phyloP scores from a whole-genome alignment of 1,140 invertebrate genomes.

The Drosophila repleta region DNA sequence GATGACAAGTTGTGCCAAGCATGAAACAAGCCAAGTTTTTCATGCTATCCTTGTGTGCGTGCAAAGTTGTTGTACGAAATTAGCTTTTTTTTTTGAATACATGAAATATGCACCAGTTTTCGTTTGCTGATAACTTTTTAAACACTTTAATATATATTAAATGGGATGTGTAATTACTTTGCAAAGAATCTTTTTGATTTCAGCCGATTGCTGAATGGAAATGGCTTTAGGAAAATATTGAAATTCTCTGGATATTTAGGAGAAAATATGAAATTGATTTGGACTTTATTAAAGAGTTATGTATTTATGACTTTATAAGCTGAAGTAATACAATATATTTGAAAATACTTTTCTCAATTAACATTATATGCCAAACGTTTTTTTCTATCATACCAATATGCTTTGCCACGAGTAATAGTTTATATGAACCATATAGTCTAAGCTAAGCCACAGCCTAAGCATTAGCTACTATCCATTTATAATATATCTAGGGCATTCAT shows the following conservation, averaged over 20 bases:
- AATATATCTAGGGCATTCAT: too few relatives aligned
- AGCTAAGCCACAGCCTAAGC: too few relatives aligned
- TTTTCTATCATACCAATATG: too few relatives aligned
- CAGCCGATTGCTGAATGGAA: neutral
- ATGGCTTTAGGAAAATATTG: neutral
- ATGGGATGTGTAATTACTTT: neutral
- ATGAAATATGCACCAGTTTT: constrained; percentile 24
- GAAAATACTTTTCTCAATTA: too few relatives aligned
- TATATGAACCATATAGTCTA: too few relatives aligned
- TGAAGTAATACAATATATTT: too few relatives aligned
- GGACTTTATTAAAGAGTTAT: too few relatives aligned
- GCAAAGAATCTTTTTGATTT: constrained; percentile 1
- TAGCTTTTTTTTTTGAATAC: constrained; percentile 8
- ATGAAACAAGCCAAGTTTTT: constrained; percentile 43
- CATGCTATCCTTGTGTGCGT: constrained; percentile 18
- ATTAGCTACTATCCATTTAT: too few relatives aligned
- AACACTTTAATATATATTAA: constrained; percentile 3
- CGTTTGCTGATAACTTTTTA: constrained; percentile 15
- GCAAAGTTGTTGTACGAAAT: constrained; percentile 24
- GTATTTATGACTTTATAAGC: too few relatives aligned
- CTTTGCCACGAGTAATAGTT: too few relatives aligned
- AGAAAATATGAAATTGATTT: too few relatives aligned
- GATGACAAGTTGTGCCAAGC: constrained; percentile 71
- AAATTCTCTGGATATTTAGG: neutral
- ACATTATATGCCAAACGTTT: too few relatives aligned